Conservation (phyloP, 2,888 invertebrate species). For the Zonitis immaculata region DNA sequence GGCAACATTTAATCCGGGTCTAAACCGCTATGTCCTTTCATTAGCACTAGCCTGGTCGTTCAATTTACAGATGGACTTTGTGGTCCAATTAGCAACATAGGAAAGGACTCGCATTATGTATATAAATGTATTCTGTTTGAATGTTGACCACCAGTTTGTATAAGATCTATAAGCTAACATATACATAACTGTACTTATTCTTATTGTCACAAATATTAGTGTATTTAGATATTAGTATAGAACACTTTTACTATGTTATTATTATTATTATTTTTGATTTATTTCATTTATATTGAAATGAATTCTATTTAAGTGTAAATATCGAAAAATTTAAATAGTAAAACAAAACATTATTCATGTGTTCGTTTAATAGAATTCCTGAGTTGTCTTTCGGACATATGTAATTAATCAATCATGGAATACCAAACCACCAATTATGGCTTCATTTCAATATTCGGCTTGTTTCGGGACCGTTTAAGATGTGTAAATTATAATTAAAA, state of each 20-base stretch:
- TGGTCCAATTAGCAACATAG: conserved; percentile 27
- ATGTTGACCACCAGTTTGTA: conserved; percentile 12
- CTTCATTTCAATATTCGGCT: conserved; percentile 30
- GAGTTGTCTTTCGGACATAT: conserved; percentile 26
- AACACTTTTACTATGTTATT: too few relatives aligned
- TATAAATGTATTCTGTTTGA: conserved; percentile 29
- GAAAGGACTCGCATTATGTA: conserved; percentile 27
- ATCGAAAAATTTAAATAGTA: background rate
- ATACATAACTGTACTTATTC: conserved; percentile 18
- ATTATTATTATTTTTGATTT: too few relatives aligned
- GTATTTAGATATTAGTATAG: too few relatives aligned
- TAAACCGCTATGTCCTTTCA: conserved; percentile 17
- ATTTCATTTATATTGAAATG: too few relatives aligned
- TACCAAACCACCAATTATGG: conserved; percentile 32
- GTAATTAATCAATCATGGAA: conserved; percentile 39
- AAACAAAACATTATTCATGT: conserved; percentile 12
- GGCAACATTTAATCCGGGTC: conserved; percentile 2
- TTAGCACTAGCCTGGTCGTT: conserved; percentile 20
- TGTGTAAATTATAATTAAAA: conserved; percentile 30
- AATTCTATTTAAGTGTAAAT: too few relatives aligned
- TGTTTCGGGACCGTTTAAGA: conserved; percentile 21
- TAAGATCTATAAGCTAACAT: conserved; percentile 18
- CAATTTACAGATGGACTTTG: conserved; percentile 26
- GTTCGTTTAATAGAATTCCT: conserved; percentile 33
- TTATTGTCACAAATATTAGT: conserved; percentile 19